phyloP scores from a whole-genome alignment of 2,113 vertebrate genomes.

The Callocephalon fimbriatum region DNA sequence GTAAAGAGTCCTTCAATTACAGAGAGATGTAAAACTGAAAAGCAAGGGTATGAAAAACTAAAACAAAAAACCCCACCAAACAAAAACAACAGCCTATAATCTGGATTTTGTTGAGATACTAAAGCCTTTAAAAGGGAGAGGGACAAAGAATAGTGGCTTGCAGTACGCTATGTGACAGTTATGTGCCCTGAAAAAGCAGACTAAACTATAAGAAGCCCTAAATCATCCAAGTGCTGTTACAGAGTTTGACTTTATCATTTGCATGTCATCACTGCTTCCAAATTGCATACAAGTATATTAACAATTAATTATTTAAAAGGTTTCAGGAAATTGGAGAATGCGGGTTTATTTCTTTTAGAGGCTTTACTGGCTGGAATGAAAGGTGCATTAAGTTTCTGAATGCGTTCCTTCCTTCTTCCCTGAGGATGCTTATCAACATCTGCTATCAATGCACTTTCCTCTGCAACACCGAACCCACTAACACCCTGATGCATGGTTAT shows the following conservation, averaged over 20 bases:
- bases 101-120: background rate
- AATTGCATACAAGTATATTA: background rate
- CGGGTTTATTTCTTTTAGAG: background rate
- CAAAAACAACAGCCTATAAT: background rate
- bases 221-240: background rate
- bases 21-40: background rate
- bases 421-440: rapidly evolving
- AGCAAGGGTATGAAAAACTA: background rate
- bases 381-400: background rate
- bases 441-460: background rate
- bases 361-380: background rate
- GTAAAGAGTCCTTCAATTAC: background rate
- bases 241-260: background rate
- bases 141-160: background rate
- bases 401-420: background rate
- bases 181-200: background rate
- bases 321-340: background rate
- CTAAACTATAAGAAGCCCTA: background rate
- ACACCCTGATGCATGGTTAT: background rate
- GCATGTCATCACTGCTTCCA: background rate
- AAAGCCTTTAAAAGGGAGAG: background rate
- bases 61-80: background rate
- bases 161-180: background rate
- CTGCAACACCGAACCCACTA: background rate
- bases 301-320: background rate